Conservation (phyloP, 2,797 vertebrate species). For the Dromococcyx pavoninus region DNA sequence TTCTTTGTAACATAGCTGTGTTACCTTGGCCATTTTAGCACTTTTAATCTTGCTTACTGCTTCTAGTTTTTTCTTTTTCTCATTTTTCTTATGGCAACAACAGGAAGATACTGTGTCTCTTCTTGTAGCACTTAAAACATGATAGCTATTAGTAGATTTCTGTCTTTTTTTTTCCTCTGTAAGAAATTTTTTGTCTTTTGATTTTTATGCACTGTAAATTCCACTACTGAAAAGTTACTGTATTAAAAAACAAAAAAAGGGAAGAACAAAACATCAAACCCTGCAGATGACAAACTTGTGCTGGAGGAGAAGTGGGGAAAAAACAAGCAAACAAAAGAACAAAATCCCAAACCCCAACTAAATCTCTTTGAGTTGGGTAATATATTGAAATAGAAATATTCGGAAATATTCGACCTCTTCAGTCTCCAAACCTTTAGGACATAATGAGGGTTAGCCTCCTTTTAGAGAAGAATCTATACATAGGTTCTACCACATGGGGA, state of each 20-base stretch:
- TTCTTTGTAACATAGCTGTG: background rate
- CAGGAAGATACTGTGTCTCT: background rate
- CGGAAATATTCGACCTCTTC: background rate
- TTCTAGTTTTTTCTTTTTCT: background rate
- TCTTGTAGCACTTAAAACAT: constrained; percentile 28
- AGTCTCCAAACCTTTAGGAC: background rate
- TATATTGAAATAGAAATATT: background rate
- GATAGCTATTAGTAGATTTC: background rate
- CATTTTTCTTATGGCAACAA: background rate
- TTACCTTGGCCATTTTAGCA: constrained; percentile 6
- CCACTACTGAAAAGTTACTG: background rate
- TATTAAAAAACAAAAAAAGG: background rate
- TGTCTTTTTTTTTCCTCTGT: background rate
- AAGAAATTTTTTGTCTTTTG: background rate
- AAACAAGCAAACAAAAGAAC: background rate
- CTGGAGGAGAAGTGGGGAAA: background rate
- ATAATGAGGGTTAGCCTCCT: background rate
- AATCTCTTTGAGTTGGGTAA: background rate
- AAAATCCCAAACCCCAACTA: background rate
- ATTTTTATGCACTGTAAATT: background rate
- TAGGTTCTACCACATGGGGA: background rate
- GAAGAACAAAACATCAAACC: background rate
- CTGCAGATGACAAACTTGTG: background rate
- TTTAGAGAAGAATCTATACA: background rate
- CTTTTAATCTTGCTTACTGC: background rate